phyloP scores from a whole-genome alignment of 1,140 invertebrate genomes.

The Calliopsis andreniformis region DNA sequence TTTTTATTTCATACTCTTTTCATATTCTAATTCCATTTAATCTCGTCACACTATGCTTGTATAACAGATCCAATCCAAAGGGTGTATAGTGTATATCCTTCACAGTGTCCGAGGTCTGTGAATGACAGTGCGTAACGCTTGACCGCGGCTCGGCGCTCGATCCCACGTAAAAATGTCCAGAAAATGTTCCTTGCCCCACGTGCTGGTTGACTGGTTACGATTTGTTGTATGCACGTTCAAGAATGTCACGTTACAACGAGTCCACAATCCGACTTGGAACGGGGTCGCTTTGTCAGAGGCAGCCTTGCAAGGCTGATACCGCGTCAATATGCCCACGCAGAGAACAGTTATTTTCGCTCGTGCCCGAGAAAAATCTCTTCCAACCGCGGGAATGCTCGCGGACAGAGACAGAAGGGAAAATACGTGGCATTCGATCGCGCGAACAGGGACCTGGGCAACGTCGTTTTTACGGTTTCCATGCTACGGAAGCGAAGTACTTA shows the following conservation, averaged over 20 bases:
- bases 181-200: slow-evolving; percentile 36
- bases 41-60: not conserved
- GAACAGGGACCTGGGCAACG: slow-evolving; percentile 20
- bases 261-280: slow-evolving; percentile 54
- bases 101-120: not conserved
- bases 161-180: slow-evolving; percentile 37
- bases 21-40: no score
- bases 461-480: slow-evolving; percentile 42
- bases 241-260: slow-evolving; percentile 52
- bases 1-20: no score
- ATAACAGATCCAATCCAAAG: slow-evolving; percentile 1
- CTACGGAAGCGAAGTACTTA: not conserved
- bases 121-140: slow-evolving; percentile 36
- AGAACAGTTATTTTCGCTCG: slow-evolving; percentile 56
- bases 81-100: slow-evolving; percentile 4
- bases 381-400: slow-evolving; percentile 7
- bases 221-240: slow-evolving; percentile 45
- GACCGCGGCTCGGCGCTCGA: slow-evolving; percentile 1
- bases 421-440: slow-evolving; percentile 30
- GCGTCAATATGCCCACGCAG: slow-evolving; percentile 36
- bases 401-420: slow-evolving; percentile 36
- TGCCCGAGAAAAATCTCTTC: slow-evolving; percentile 51
- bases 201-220: slow-evolving; percentile 29
- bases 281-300: slow-evolving; percentile 57
- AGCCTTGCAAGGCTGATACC: slow-evolving; percentile 66